Conservation (phyloP, 2,113 vertebrate species). For the Merops nubicus region DNA sequence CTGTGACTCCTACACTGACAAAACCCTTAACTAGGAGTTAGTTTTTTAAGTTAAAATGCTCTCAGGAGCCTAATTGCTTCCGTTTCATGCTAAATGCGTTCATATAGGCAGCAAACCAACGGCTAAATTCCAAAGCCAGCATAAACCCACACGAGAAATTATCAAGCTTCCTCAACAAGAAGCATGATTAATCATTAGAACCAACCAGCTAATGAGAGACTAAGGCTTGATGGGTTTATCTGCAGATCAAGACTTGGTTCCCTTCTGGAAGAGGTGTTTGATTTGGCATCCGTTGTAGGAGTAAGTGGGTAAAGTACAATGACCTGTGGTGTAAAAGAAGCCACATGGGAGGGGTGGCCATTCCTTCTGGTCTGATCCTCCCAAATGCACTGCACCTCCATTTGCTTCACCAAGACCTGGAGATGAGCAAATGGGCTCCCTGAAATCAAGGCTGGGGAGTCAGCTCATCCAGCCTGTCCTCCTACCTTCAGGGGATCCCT, state of each 20-base stretch:
- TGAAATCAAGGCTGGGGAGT: neutral
- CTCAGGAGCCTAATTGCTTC: constrained; percentile 17
- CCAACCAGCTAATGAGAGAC: neutral
- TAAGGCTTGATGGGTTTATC: neutral
- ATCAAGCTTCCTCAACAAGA: constrained; percentile 17
- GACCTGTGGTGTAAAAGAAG: neutral
- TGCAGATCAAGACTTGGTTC: constrained; percentile 27
- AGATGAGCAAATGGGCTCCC: neutral
- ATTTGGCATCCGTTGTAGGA: neutral
- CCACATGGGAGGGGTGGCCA: neutral
- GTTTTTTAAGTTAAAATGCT: neutral
- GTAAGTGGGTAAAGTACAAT: constrained; percentile 5
- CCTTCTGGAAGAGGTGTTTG: neutral
- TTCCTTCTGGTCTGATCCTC: neutral
- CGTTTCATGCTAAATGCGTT: constrained; percentile 33
- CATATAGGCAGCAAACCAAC: constrained; percentile 24
- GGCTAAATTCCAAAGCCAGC: constrained; percentile 46
- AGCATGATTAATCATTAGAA: constrained; percentile 18
- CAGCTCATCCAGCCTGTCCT: neutral
- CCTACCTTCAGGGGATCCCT: neutral
- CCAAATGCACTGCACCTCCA: neutral
- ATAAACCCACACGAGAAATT: constrained; percentile 43
- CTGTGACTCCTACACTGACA: neutral
- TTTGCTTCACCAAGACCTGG: neutral
- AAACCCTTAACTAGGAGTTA: neutral